Evolutionary conservation across 2,888 invertebrate species (phyloP).

Genomic region (Palloptera scutellata): DNA sequence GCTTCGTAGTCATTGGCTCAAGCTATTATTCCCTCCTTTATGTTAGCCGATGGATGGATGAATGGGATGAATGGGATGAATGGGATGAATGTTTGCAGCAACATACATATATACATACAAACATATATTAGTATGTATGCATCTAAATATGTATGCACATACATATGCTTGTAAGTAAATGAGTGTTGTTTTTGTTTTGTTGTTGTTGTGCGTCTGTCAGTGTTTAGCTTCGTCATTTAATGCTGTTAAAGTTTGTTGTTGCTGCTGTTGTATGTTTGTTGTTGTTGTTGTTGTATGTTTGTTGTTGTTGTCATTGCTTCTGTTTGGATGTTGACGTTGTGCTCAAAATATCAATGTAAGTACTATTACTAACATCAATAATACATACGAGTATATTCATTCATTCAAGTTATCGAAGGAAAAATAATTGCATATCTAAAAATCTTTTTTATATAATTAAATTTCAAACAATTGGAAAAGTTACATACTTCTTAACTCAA

Average conservation of each 20-base stretch:
- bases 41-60: slow-evolving; percentile 31
- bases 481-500: too few relatives aligned
- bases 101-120: neutral
- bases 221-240: slow-evolving; percentile 1
- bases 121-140: neutral
- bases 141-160: neutral
- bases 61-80: too few relatives aligned
- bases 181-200: neutral
- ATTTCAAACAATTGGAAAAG: too few relatives aligned
- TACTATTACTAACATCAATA: too few relatives aligned
- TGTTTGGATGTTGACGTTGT: slow-evolving; percentile 37
- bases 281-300: slow-evolving; percentile 11
- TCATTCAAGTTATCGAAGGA: too few relatives aligned
- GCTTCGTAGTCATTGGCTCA: slow-evolving; percentile 61
- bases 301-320: slow-evolving; percentile 45
- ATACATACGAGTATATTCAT: too few relatives aligned
- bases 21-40: slow-evolving; percentile 55
- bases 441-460: too few relatives aligned
- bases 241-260: slow-evolving; percentile 6
- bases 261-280: slow-evolving; percentile 11
- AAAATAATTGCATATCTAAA: too few relatives aligned
- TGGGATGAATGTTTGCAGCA: too few relatives aligned
- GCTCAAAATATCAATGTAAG: too few relatives aligned
- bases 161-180: neutral
- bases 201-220: slow-evolving; percentile 14